Evolutionary conservation across 1,140 invertebrate species (phyloP).

Genomic region (Arion vulgaris): DNA sequence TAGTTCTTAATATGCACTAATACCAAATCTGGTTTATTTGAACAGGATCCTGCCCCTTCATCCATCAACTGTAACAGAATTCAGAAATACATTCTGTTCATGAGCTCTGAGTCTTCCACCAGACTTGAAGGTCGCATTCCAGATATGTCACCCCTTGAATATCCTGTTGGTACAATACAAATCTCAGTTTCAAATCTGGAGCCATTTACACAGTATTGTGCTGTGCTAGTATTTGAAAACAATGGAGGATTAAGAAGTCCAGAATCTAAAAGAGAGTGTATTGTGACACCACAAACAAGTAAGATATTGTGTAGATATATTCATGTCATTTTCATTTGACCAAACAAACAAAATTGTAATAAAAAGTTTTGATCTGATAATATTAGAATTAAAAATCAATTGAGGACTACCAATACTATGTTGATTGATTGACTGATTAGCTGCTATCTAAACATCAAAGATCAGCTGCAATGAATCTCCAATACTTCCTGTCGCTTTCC

Average conservation of each 20-base stretch:
- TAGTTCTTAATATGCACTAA: too few species aligned
- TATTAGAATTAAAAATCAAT: too few species aligned
- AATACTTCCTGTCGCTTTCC: too few species aligned
- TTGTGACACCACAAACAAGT: constrained; percentile 56
- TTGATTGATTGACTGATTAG: too few species aligned
- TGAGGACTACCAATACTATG: too few species aligned
- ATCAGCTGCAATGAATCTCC: too few species aligned
- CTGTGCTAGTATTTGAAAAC: constrained; percentile 51
- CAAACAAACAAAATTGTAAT: not conserved
- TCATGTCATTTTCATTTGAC: too few species aligned
- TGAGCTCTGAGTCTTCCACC: not conserved
- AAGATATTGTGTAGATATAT: constrained; percentile 10
- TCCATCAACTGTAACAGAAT: constrained; percentile 58
- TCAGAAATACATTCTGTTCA: constrained; percentile 41
- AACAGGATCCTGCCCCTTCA: constrained; percentile 46
- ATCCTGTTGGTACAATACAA: constrained; percentile 38
- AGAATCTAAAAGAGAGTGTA: constrained; percentile 49
- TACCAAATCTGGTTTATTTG: constrained; percentile 20
- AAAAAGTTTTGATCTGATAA: too few species aligned
- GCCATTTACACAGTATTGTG: constrained; percentile 58
- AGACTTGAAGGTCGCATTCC: not conserved
- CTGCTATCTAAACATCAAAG: too few species aligned
- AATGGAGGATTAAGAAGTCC: constrained; percentile 50
- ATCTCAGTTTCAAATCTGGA: constrained; percentile 48
- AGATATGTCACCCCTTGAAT: constrained; percentile 19